Conservation (phyloP, 2,888 invertebrate species). For the Metalampra italica region DNA sequence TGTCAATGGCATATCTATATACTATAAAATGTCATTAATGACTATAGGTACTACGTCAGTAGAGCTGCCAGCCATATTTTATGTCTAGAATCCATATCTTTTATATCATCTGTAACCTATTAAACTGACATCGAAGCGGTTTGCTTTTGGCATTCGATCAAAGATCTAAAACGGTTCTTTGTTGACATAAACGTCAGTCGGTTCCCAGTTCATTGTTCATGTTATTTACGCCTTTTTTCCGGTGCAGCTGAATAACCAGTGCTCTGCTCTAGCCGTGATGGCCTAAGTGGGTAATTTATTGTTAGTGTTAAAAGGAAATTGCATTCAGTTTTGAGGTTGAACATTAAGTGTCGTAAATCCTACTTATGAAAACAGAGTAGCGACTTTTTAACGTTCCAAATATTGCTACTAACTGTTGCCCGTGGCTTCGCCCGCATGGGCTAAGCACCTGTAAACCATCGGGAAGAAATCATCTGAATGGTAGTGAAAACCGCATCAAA, state of each 20-base stretch:
- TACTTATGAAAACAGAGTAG: too few species aligned
- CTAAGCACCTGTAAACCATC: too few species aligned
- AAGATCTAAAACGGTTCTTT: constrained; percentile 47
- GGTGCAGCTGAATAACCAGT: not conserved
- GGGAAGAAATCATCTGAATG: too few species aligned
- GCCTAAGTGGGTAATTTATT: not conserved
- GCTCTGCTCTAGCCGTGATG: not conserved
- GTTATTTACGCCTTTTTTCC: constrained; percentile 14
- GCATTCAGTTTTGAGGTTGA: too few species aligned
- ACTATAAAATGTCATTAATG: not conserved
- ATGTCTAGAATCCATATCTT: not conserved
- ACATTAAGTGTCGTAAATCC: too few species aligned
- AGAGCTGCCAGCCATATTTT: not conserved
- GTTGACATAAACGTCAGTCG: constrained; percentile 42
- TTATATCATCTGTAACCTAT: constrained; percentile 33
- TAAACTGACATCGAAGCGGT: constrained; percentile 35
- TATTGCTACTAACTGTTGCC: too few species aligned
- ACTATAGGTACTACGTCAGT: not conserved
- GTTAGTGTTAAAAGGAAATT: not conserved
- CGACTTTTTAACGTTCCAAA: too few species aligned
- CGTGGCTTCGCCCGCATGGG: too few species aligned
- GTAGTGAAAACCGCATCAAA: too few species aligned
- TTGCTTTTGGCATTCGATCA: constrained; percentile 52
- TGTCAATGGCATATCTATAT: not conserved
- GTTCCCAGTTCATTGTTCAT: constrained; percentile 30